Percentiles rank a stretch among this genome's conserved stretches.
phyloP scores from a whole-genome alignment of 2,888 invertebrate species.

The Cryptocephalus primarius region DNA sequence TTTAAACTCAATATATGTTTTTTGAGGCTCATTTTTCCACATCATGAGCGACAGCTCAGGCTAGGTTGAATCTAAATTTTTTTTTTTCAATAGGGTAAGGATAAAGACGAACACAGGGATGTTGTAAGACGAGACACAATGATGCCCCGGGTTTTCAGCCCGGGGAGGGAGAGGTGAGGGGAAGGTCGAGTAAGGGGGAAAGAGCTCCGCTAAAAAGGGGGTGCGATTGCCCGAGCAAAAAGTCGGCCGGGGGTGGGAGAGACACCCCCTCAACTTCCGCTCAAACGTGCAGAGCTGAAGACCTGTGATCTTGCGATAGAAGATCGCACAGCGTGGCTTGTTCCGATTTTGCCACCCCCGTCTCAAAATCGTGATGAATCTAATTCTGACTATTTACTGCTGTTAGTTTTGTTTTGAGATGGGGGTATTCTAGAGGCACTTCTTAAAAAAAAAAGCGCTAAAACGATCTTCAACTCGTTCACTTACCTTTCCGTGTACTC shows the following conservation, averaged over 20 bases:
- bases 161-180: slow-evolving; percentile 1
- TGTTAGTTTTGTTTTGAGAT: neutral
- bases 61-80: slow-evolving; percentile 19
- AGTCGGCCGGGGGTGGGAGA: slow-evolving; percentile 19
- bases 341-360: neutral
- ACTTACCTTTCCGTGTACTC: slow-evolving; percentile 98
- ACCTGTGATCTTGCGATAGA: slow-evolving; percentile 26
- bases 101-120: slow-evolving; percentile 81
- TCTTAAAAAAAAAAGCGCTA: too few species aligned
- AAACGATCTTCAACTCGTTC: neutral
- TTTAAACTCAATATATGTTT: too few species aligned
- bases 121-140: slow-evolving; percentile 67
- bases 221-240: slow-evolving; percentile 36
- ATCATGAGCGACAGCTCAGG: slow-evolving; percentile 36
- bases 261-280: slow-evolving; percentile 24
- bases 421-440: neutral
- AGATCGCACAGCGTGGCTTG: slow-evolving; percentile 24
- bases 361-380: neutral
- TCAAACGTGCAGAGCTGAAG: slow-evolving; percentile 30
- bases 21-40: slow-evolving; percentile 2
- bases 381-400: neutral
- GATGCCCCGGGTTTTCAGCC: slow-evolving; percentile 20
- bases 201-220: slow-evolving; percentile 30
- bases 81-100: slow-evolving; percentile 24
- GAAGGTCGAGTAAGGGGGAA: slow-evolving; percentile 6